These are phyloP conservation scores for Scaptomyza reducta DNA, from an alignment of 2,888 invertebrate species.

Conservation along the genomic window DNA sequence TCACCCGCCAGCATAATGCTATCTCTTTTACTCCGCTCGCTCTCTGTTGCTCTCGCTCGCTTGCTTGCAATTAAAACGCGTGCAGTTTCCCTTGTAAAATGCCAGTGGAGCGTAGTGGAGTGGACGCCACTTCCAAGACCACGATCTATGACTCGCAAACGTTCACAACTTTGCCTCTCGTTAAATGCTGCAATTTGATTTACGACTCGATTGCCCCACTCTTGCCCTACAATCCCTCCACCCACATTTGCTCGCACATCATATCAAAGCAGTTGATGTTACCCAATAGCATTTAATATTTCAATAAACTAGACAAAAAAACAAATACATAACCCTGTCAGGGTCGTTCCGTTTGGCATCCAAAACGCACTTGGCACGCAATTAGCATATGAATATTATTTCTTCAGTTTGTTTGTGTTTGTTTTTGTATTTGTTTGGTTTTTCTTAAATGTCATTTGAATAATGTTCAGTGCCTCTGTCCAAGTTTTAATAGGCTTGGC, in stretches of 20 bases:
- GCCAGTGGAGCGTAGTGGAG: conserved; percentile 50
- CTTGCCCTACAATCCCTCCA: neutral
- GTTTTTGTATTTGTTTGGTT: conserved; percentile 2
- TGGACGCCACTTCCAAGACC: conserved; percentile 43
- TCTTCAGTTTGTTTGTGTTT: conserved; percentile 24
- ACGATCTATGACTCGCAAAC: conserved; percentile 8
- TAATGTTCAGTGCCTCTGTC: conserved; percentile 49
- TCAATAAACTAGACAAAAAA: conserved; percentile 29
- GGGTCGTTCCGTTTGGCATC: conserved; percentile 67
- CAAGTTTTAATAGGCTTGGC: conserved; percentile 43
- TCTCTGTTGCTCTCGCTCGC: neutral
- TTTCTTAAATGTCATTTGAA: conserved; percentile 57
- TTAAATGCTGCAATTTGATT: conserved; percentile 63
- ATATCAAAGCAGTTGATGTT: conserved; percentile 32
- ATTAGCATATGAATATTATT: conserved; percentile 67
- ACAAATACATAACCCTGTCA: conserved; percentile 34
- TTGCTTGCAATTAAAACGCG: conserved; percentile 60
- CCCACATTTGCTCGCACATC: neutral
- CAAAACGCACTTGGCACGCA: conserved; percentile 66
- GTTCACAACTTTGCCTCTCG: conserved; percentile 16
- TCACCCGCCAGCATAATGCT: conserved; percentile 24
- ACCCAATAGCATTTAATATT: conserved; percentile 51
- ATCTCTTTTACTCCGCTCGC: conserved; percentile 11
- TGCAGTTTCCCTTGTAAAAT: conserved; percentile 59
- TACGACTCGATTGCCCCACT: conserved; percentile 46